Evolutionary conservation across 2,113 vertebrate genomes (phyloP).

Genomic region (Stomatorhinus ivindoensis): DNA sequence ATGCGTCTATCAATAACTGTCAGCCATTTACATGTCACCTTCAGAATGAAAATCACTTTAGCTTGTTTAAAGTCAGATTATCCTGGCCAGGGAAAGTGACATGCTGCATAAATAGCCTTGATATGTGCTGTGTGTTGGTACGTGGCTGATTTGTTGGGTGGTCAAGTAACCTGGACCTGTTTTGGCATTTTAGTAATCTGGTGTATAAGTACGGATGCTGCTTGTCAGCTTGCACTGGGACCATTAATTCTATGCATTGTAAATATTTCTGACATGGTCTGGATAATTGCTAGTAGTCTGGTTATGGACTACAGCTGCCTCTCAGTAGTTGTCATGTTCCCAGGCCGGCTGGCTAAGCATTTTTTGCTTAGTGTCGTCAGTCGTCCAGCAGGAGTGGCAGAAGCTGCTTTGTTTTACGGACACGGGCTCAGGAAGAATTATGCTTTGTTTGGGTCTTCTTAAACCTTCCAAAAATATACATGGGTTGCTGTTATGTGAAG

Average conservation of each 20-base stretch:
- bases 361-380: not conserved
- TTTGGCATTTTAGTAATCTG: not conserved
- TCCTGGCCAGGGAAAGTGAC: not conserved
- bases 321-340: not conserved
- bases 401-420: not conserved
- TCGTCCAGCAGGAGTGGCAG: not conserved
- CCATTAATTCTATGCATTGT: not conserved
- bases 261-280: not conserved
- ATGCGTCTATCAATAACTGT: not conserved
- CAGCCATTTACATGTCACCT: not conserved
- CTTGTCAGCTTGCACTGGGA: not conserved
- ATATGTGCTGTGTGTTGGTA: not conserved
- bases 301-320: not conserved
- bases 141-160: not conserved
- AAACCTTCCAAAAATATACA: not conserved
- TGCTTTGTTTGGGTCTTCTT: not conserved
- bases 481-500: not conserved
- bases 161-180: not conserved
- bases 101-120: not conserved
- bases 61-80: not conserved
- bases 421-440: not conserved
- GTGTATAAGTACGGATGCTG: not conserved
- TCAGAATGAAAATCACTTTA: not conserved
- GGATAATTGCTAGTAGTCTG: not conserved
- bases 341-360: not conserved